These are phyloP conservation scores for Spicauda simplicius DNA, from an alignment of 2,888 invertebrate genomes.

Conservation along the genomic window DNA sequence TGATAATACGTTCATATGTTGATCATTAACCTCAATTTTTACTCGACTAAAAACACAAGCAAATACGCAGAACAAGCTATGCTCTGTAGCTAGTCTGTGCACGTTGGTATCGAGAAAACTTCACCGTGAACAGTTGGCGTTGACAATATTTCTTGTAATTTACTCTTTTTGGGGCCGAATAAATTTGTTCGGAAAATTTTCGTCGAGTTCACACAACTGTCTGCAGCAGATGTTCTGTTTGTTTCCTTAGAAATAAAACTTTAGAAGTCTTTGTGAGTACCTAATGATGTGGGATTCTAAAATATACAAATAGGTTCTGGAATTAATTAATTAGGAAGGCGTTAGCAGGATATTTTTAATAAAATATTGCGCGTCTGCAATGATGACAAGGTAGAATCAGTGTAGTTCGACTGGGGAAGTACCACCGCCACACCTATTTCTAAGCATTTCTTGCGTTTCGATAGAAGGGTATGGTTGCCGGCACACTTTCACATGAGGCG, in stretches of 20 bases:
- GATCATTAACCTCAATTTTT: too few relatives aligned
- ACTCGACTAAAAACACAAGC: not conserved
- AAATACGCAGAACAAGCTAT: slow-evolving; percentile 7
- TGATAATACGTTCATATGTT: too few relatives aligned
- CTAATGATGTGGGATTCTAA: slow-evolving; percentile 21
- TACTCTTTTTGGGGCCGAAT: slow-evolving; percentile 74
- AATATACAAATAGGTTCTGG: not conserved
- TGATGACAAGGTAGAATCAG: too few relatives aligned
- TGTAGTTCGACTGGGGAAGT: too few relatives aligned
- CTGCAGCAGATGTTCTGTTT: slow-evolving; percentile 64
- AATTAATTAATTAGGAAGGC: too few relatives aligned
- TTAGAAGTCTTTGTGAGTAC: slow-evolving; percentile 12
- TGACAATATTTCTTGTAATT: slow-evolving; percentile 77
- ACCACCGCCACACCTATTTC: too few relatives aligned
- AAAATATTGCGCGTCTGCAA: too few relatives aligned
- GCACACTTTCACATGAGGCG: too few relatives aligned
- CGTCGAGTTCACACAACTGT: slow-evolving; percentile 50
- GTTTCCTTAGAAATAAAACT: slow-evolving; percentile 42
- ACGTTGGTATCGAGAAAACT: slow-evolving; percentile 34
- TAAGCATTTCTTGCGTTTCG: too few relatives aligned
- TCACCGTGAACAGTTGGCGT: slow-evolving; percentile 57
- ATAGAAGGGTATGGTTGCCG: too few relatives aligned
- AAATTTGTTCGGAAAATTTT: slow-evolving; percentile 60
- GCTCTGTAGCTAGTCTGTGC: slow-evolving; percentile 23
- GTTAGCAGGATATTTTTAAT: too few relatives aligned